Base-by-base conservation (phyloP, 2,797 vertebrate genomes). In the Sparus aurata region DNA sequence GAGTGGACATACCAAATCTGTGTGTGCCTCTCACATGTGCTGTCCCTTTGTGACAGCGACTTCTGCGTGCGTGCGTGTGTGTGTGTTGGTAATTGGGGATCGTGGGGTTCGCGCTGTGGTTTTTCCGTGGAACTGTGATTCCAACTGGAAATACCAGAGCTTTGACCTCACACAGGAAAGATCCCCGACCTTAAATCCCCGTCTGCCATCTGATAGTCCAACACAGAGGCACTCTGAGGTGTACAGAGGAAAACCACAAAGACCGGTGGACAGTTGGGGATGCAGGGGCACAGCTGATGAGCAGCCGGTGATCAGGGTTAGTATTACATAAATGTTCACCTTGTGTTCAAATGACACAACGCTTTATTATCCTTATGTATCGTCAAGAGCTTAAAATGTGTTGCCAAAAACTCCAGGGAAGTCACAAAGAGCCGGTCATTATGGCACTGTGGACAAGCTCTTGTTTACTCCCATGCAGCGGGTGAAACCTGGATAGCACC, bases 141-240 rank as follows among this genome's bases (percentile, higher is more conserved):
- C 92, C 85, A 78, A 69, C 78, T 91, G 88, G 81, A 90, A 93
- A 94, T 93, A 84, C 89, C 91, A 92, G 86, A 91, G 93, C 92
- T 85, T 86, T 93, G 92, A 94, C 89, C 93, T 91, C 91, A 94
- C 81, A 75, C 73, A 82, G 71, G 80, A 93, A 84, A 92, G 90
- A 91, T 87, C 87, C 84, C 69, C 68, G 59, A 82, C 63, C 79
- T 85, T 82, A 91, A 91, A 89, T 84, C 90, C 87, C 87, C 73
- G 85, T 92, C 81, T 89, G 90, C 85, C 89, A 85, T 83, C 66
- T 63, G 90, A 92, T 89, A 85, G 78, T 76, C 77, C 50, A 70
- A 57, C 68, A 49, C 69, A 74, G 58, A 85, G 53, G 83, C 69
- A 77, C 66, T 66, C 46, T 22, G 73, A 76, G 75, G 83, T 74